phyloP scores from a whole-genome alignment of 2,888 invertebrate species.

The Dermolepida albohirtum region DNA sequence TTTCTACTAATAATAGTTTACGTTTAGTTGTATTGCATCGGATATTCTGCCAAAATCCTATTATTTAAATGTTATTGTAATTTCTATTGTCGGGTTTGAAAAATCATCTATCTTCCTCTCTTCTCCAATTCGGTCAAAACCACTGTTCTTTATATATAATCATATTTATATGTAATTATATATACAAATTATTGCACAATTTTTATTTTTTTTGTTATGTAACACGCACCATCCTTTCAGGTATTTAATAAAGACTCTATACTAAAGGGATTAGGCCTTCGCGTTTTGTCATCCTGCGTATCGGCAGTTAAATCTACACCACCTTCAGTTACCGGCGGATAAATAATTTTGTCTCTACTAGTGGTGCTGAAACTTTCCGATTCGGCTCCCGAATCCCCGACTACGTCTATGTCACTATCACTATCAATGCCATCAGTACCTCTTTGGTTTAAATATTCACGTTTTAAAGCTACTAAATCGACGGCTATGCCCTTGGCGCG shows the following conservation, averaged over 20 bases:
- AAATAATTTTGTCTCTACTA: slow-evolving; percentile 62
- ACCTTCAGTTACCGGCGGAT: slow-evolving; percentile 56
- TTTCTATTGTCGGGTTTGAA: too few relatives aligned
- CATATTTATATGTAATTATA: slow-evolving; percentile 11
- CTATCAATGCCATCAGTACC: slow-evolving; percentile 58
- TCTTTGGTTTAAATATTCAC: slow-evolving; percentile 84
- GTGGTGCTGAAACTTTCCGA: slow-evolving; percentile 74
- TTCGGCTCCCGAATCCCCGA: slow-evolving; percentile 82
- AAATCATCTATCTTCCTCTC: too few relatives aligned
- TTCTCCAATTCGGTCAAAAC: too few relatives aligned
- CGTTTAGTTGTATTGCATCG: too few relatives aligned
- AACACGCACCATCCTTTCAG: slow-evolving; percentile 47
- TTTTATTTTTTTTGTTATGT: slow-evolving; percentile 10
- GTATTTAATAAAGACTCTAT: slow-evolving; percentile 88
- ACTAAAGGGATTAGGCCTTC: slow-evolving; percentile 86
- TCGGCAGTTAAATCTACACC: slow-evolving; percentile 66
- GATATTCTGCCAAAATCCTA: too few relatives aligned
- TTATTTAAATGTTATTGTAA: too few relatives aligned
- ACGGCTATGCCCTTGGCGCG: slow-evolving; percentile 92
- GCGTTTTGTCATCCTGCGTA: slow-evolving; percentile 65
- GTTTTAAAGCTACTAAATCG: slow-evolving; percentile 84
- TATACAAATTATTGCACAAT: slow-evolving; percentile 39
- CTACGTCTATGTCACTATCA: slow-evolving; percentile 83
- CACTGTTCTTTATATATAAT: too few relatives aligned
- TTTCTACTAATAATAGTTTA: too few relatives aligned